Conservation (phyloP, 1,140 invertebrate species). For the Zaprionus africanus region DNA sequence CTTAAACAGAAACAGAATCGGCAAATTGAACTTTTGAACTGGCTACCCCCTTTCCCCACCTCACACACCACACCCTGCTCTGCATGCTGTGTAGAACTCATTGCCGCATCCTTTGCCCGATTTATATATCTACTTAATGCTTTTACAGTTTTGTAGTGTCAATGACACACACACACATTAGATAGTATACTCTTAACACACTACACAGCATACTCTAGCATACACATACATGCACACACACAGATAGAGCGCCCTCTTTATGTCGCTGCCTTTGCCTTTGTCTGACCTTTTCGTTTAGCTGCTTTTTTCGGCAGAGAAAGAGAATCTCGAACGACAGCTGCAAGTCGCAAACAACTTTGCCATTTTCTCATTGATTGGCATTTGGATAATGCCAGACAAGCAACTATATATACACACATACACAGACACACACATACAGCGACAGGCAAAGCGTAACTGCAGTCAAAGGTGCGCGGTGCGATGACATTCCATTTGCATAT, state of each 20-base stretch:
- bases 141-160: constrained; percentile 29
- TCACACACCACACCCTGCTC: constrained; percentile 8
- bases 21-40: constrained; percentile 31
- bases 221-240: background rate
- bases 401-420: background rate
- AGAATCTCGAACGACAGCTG: background rate
- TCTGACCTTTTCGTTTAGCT: constrained; percentile 23
- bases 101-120: constrained; percentile 20
- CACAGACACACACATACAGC: background rate
- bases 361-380: constrained; percentile 44
- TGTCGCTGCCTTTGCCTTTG: constrained; percentile 23
- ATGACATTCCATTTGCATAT: constrained; percentile 53
- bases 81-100: constrained; percentile 31
- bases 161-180: constrained; percentile 29
- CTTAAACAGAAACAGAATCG: constrained; percentile 3
- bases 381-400: constrained; percentile 36
- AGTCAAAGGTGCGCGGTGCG: constrained; percentile 46
- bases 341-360: constrained; percentile 25
- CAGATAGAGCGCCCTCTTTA: background rate
- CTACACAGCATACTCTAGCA: background rate
- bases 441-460: constrained; percentile 19
- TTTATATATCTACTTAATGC: constrained; percentile 14
- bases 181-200: background rate
- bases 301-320: background rate
- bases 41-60: background rate